phyloP scores from a whole-genome alignment of 2,113 vertebrate species.

The Ictalurus furcatus region DNA sequence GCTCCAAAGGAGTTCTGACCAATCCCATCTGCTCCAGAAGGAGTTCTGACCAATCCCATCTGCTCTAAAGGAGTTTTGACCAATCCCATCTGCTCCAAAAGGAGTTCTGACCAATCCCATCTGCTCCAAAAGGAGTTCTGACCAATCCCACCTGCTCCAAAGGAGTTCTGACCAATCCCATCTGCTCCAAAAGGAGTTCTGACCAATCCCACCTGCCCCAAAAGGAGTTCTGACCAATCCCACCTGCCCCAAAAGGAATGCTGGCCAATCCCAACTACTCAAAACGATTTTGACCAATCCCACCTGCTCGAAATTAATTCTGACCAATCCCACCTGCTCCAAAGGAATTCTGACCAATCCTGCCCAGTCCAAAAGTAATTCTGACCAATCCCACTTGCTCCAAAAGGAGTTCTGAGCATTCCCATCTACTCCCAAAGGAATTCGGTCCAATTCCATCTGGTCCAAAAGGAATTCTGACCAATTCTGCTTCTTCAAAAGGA shows the following conservation, averaged over 20 bases:
- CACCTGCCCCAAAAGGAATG: not conserved
- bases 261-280: not conserved
- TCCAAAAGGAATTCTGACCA: too few species aligned
- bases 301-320: fast-evolving
- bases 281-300: not conserved
- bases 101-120: not conserved
- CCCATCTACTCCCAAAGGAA: not conserved
- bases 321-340: not conserved
- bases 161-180: too few species aligned
- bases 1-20: too few species aligned
- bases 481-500: not conserved
- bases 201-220: not conserved
- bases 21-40: too few species aligned
- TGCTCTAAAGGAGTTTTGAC: not conserved
- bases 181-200: not conserved
- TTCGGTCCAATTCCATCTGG: not conserved
- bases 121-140: not conserved
- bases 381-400: not conserved
- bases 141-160: not conserved
- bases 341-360: too few species aligned
- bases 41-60: not conserved
- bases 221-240: not conserved
- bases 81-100: not conserved
- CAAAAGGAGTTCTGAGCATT: not conserved
- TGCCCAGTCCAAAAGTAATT: too few species aligned